Evolutionary conservation across 2,888 invertebrate species (phyloP).

Genomic region (Calameuta filiformis): DNA sequence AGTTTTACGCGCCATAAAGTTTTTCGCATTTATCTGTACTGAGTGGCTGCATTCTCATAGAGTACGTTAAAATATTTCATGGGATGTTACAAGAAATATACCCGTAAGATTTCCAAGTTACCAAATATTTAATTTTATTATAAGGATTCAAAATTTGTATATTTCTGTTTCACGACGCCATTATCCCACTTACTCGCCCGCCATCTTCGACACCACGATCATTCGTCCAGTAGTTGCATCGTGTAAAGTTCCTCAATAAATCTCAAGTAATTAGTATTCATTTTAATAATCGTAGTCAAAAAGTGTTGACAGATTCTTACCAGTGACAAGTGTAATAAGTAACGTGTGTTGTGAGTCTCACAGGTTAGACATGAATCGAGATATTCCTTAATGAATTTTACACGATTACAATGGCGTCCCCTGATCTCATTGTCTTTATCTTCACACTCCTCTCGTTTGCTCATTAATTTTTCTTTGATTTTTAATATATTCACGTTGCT

Average conservation of each 20-base stretch:
- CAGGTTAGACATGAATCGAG: neutral
- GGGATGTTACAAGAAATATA: neutral
- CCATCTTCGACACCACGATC: neutral
- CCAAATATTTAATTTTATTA: neutral
- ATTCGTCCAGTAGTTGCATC: neutral
- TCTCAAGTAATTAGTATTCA: neutral
- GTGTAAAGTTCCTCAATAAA: neutral
- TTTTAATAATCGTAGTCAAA: neutral
- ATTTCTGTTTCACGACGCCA: neutral
- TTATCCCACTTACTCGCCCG: neutral
- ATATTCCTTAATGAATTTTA: neutral
- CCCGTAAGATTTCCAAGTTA: neutral
- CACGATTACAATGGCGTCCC: neutral
- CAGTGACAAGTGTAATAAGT: neutral
- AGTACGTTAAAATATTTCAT: neutral
- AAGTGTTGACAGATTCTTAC: neutral
- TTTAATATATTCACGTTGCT: neutral
- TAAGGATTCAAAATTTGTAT: neutral
- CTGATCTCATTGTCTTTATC: neutral
- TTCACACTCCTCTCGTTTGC: neutral
- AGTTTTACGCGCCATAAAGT: neutral
- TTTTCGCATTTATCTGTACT: neutral
- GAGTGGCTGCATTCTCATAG: neutral
- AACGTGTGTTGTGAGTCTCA: neutral
- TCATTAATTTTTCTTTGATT: neutral